Evolutionary conservation across 2,113 vertebrate genomes (phyloP).

Genomic region (Megaleporinus macrocephalus): DNA sequence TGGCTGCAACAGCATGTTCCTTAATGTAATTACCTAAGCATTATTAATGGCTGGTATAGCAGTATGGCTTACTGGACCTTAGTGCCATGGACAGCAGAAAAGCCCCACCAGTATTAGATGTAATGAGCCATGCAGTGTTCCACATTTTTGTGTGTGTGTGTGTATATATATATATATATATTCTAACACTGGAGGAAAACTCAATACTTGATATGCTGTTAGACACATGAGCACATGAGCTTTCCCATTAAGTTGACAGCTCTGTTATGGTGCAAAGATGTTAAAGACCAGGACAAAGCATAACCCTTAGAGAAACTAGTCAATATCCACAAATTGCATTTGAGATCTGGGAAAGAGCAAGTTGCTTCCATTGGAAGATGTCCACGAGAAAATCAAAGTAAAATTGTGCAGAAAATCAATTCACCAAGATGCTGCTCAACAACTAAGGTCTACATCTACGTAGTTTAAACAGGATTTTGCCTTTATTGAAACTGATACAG

Average conservation of each 20-base stretch:
- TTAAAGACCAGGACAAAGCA: not conserved
- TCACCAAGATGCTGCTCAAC: not conserved
- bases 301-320: not conserved
- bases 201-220: conserved; percentile 24
- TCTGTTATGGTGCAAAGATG: not conserved
- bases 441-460: not conserved
- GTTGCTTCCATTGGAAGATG: no score
- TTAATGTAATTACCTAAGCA: conserved; percentile 72
- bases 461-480: not conserved
- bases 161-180: no score
- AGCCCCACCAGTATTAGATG: conserved; percentile 51
- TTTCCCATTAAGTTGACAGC: conserved; percentile 15
- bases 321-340: not conserved
- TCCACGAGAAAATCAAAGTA: no score
- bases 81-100: conserved; percentile 51
- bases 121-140: conserved; percentile 59
- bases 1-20: conserved; percentile 56
- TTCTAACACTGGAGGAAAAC: no score
- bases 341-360: no score
- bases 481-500: not conserved
- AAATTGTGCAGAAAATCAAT: not conserved
- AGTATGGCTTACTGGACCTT: conserved; percentile 58
- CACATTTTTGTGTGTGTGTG: conserved; percentile 36
- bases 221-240: conserved; percentile 38
- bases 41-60: conserved; percentile 68